phyloP scores from a whole-genome alignment of 1,140 invertebrate genomes.

The Anthonomus grandis region DNA sequence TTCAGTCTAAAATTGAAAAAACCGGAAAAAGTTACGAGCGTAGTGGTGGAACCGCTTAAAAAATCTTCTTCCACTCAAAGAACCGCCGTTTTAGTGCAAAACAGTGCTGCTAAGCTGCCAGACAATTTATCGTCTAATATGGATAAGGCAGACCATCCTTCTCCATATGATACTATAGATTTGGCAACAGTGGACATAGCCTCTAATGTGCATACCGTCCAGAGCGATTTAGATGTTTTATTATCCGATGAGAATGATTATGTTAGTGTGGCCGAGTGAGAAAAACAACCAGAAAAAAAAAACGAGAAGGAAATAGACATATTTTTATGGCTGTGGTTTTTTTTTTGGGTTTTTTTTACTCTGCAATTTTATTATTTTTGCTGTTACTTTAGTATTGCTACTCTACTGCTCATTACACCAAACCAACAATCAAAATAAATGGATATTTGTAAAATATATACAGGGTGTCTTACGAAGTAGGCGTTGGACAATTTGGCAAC shows the following conservation, averaged over 20 bases:
- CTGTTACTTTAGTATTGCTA: no score
- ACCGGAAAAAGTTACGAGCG: constrained; percentile 56
- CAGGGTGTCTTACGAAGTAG: no score
- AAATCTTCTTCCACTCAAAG: constrained; percentile 49
- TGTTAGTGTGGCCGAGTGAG: constrained; percentile 15
- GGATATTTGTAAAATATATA: neutral
- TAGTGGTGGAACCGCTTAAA: constrained; percentile 35
- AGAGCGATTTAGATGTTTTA: constrained; percentile 61
- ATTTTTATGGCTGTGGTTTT: constrained; percentile 9
- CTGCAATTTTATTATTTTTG: neutral
- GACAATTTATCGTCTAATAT: neutral
- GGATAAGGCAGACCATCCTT: neutral
- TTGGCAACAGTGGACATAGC: constrained; percentile 44
- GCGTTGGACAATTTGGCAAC: no score
- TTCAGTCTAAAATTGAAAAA: constrained; percentile 77
- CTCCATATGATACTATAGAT: constrained; percentile 21
- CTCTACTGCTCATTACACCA: no score
- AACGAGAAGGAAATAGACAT: neutral
- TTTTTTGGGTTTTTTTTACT: no score
- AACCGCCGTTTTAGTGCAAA: constrained; percentile 53
- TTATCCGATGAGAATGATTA: constrained; percentile 51
- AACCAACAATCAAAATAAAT: no score
- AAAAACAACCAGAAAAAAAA: neutral
- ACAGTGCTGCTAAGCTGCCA: constrained; percentile 30
- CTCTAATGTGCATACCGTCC: constrained; percentile 60